Evolutionary conservation across 1,140 invertebrate species (phyloP).

Genomic region (Eciton burchellii): DNA sequence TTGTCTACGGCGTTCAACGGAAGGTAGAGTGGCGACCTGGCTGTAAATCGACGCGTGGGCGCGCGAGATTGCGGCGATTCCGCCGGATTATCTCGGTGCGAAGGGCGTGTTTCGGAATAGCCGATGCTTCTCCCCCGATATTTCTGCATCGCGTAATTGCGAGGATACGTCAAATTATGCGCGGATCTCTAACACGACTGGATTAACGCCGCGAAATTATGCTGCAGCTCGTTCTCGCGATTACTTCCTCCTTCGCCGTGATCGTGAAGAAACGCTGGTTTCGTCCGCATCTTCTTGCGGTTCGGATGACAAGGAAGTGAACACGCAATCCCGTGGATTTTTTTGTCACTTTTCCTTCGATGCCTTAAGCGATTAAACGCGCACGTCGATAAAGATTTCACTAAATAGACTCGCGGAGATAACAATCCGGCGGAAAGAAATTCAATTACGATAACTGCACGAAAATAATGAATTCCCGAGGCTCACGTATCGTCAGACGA

Average conservation of each 20-base stretch:
- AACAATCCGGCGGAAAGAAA: background rate
- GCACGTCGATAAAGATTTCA: background rate
- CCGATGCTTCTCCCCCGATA: constrained; percentile 18
- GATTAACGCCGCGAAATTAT: constrained; percentile 33
- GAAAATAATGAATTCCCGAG: too few relatives aligned
- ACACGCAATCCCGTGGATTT: background rate
- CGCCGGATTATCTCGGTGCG: constrained; percentile 34
- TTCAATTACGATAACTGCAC: background rate
- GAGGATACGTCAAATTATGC: constrained; percentile 56
- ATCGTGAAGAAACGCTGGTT: background rate
- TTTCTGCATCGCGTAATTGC: constrained; percentile 42
- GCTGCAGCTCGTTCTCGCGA: background rate
- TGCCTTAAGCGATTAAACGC: background rate
- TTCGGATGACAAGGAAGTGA: background rate
- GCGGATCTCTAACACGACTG: constrained; percentile 23
- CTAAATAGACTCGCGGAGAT: background rate
- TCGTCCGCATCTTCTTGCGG: background rate
- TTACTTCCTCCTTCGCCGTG: constrained; percentile 20
- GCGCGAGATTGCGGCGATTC: constrained; percentile 54
- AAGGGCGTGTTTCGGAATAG: background rate
- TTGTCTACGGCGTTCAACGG: constrained; percentile 46
- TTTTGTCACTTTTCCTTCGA: background rate
- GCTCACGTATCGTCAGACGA: too few relatives aligned
- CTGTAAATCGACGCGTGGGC: constrained; percentile 42
- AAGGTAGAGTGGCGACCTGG: constrained; percentile 31